phyloP scores from a whole-genome alignment of 2,888 invertebrate species.

The Ectropis crepuscularia region DNA sequence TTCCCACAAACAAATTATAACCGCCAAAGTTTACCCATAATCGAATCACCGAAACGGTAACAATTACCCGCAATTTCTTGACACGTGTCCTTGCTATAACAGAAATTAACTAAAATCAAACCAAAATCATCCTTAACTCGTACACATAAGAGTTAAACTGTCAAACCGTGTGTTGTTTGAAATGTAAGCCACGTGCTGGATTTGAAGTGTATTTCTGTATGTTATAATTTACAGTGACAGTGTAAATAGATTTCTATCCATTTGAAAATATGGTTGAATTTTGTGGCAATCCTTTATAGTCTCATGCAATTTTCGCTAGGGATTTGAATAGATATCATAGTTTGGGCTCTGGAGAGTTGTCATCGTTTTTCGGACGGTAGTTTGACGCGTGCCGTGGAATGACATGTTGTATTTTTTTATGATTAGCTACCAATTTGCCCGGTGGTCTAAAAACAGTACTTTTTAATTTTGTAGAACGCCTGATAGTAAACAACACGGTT shows the following conservation, averaged over 20 bases:
- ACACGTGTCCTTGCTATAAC: slow-evolving; percentile 34
- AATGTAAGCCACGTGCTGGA: slow-evolving; percentile 28
- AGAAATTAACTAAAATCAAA: slow-evolving; percentile 3
- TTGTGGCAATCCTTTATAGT: neutral
- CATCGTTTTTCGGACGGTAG: slow-evolving; percentile 13
- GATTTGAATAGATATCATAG: slow-evolving; percentile 31
- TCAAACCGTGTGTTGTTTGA: neutral
- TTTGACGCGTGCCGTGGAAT: slow-evolving; percentile 28
- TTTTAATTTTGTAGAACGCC: too few relatives aligned
- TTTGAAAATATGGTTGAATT: neutral
- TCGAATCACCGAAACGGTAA: slow-evolving; percentile 37
- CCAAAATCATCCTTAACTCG: slow-evolving; percentile 23
- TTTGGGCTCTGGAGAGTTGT: slow-evolving; percentile 30
- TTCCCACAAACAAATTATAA: slow-evolving; percentile 27
- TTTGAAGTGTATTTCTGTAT: neutral
- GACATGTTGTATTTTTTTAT: neutral
- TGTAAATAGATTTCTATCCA: slow-evolving; percentile 6
- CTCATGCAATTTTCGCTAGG: slow-evolving; percentile 20
- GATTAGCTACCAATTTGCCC: too few relatives aligned
- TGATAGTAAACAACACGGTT: too few relatives aligned
- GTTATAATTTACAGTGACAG: neutral
- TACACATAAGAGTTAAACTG: neutral
- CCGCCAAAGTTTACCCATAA: slow-evolving; percentile 29
- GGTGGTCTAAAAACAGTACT: too few relatives aligned
- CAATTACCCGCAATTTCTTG: slow-evolving; percentile 40